These are phyloP conservation scores for Scaptomyza tumidula DNA, from an alignment of 2,888 invertebrate genomes.

Conservation along the genomic window DNA sequence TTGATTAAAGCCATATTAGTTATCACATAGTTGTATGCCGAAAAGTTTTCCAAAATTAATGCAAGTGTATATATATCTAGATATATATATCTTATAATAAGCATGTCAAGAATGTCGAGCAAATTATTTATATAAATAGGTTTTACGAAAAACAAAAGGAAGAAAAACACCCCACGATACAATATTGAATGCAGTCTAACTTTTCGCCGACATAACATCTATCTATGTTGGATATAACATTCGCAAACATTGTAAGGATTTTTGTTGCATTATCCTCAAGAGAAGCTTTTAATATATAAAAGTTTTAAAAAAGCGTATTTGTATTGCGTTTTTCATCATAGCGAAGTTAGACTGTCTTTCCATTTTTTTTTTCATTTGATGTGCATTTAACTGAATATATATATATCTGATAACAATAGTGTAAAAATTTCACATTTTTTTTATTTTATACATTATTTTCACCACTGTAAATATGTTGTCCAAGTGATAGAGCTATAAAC, in stretches of 20 bases:
- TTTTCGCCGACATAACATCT: background rate
- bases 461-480: no score
- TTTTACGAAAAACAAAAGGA: background rate
- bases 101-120: conserved; percentile 15
- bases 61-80: conserved; percentile 1
- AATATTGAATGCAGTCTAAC: background rate
- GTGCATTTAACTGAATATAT: background rate
- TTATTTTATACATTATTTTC: no score
- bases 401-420: background rate
- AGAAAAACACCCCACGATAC: background rate
- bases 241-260: background rate
- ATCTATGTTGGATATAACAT: background rate
- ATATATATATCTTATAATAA: conserved; percentile 7
- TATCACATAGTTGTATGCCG: conserved; percentile 47
- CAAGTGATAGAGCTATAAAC: background rate
- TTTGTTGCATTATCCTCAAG: background rate
- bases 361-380: background rate
- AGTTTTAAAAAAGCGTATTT: no score
- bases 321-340: background rate
- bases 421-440: background rate
- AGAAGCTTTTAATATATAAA: no score
- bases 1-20: conserved; percentile 31
- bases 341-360: background rate
- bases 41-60: conserved; percentile 26
- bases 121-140: conserved; percentile 7